Conservation (phyloP, 2,888 invertebrate species). For the Conomelus anceps region DNA sequence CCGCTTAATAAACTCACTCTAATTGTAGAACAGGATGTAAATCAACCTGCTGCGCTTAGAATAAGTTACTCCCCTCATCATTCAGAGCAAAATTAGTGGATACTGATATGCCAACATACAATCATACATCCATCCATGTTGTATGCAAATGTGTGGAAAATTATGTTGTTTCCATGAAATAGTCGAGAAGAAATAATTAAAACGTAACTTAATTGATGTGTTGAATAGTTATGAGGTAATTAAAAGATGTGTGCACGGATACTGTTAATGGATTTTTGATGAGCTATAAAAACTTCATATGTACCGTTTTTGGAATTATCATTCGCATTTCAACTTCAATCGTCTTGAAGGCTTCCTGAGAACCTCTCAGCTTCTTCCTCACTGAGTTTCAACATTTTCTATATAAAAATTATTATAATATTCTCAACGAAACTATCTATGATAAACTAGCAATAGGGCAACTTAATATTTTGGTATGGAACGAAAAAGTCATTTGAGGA, state of each 20-base stretch:
- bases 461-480: no score
- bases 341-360: not conserved
- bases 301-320: not conserved
- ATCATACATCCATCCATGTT: not conserved
- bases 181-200: not conserved
- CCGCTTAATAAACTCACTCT: not conserved
- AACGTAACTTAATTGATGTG: constrained; percentile 1
- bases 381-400: no score
- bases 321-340: not conserved
- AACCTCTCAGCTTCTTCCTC: not conserved
- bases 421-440: no score
- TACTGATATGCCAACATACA: not conserved
- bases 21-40: not conserved
- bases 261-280: not conserved
- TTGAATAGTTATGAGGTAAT: constrained; percentile 12
- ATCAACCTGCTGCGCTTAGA: not conserved
- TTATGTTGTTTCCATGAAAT: constrained; percentile 5
- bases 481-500: no score
- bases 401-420: no score
- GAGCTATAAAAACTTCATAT: not conserved
- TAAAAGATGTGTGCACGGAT: not conserved
- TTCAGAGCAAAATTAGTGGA: not conserved
- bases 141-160: not conserved
- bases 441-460: no score
- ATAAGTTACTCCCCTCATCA: not conserved